Evolutionary conservation across 2,113 vertebrate genomes (phyloP), one percentile per base, ranked within the genome.

Genomic region (Pristiophorus japonicus): DNA sequence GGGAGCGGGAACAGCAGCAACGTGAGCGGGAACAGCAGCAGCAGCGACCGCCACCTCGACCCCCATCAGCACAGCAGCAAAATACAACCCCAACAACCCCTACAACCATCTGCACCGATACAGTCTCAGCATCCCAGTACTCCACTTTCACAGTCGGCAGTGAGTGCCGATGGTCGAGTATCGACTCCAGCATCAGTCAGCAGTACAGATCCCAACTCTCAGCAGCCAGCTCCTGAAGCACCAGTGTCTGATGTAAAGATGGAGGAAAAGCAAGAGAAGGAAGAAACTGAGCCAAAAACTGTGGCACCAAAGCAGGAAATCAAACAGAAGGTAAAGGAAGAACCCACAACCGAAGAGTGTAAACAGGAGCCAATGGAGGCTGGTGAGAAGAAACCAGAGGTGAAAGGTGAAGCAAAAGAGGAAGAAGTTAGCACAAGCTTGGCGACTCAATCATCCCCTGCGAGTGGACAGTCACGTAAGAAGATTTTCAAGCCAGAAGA

Each of bases 401-500:
- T 98, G 87, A 99, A 99, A 97, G 96, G 97, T 4, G 99, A 99
- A 96, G 97, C 97, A 59, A 98, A 99, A 97, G 98, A 99, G 95
- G 99, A 98, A 22, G 98, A 99, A 96, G 98, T 99, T 84, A 97
- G 97, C 75, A 97, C 98, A 12, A 97, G 97, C 96, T 97, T 98
- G 45, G 97, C 97, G 63, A 96, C 97, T 47, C 98, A 97, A 96
- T 98, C 98, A 96, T 98, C 99, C 96, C 98, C 99, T 22, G 97
- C 98, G 96, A 97, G 97, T 65, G 96, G 98, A 78, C 98, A 99
- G 97, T 99, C 98, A 95, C 99, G 99, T 97, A 99, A 98, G 97
- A 99, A 99, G 97, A 98, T 99, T 97, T 99, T 99, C 96, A 99
- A 99, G 96, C 99, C 99, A 1, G 99, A 99, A 97, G 99, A 99